These are phyloP conservation scores for Steinernema khuongi DNA, from an alignment of 1,140 invertebrate genomes.

Conservation along the genomic window DNA sequence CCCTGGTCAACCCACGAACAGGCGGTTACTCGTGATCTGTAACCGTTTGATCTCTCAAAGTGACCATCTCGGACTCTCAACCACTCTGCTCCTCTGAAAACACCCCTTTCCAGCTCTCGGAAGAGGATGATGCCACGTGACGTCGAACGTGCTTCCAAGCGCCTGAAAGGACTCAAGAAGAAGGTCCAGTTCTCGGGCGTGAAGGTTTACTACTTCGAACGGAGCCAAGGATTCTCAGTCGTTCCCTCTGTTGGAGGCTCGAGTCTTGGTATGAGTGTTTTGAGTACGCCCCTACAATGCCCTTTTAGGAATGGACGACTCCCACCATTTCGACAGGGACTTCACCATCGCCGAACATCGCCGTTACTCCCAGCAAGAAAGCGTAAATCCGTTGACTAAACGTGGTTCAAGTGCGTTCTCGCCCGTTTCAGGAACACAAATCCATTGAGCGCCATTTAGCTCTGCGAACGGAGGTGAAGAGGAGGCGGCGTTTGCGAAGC, in stretches of 20 bases:
- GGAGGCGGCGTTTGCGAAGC: too few species aligned
- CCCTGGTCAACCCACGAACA: too few species aligned
- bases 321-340: neutral
- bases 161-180: neutral
- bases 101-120: neutral
- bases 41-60: too few species aligned
- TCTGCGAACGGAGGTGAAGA: too few species aligned
- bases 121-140: neutral
- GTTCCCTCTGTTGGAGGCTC: neutral
- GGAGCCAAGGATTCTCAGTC: neutral
- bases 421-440: neutral
- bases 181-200: neutral
- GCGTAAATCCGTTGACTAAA: neutral
- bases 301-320: neutral
- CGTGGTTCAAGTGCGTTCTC: neutral
- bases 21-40: too few species aligned
- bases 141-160: neutral
- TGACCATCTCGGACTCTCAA: too few species aligned
- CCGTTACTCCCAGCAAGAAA: neutral
- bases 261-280: neutral
- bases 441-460: constrained; percentile 1
- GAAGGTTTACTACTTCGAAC: neutral
- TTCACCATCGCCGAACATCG: neutral
- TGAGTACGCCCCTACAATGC: neutral
- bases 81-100: too few species aligned